phyloP scores from a whole-genome alignment of 2,888 invertebrate genomes.

The Onthophagus sagittarius region DNA sequence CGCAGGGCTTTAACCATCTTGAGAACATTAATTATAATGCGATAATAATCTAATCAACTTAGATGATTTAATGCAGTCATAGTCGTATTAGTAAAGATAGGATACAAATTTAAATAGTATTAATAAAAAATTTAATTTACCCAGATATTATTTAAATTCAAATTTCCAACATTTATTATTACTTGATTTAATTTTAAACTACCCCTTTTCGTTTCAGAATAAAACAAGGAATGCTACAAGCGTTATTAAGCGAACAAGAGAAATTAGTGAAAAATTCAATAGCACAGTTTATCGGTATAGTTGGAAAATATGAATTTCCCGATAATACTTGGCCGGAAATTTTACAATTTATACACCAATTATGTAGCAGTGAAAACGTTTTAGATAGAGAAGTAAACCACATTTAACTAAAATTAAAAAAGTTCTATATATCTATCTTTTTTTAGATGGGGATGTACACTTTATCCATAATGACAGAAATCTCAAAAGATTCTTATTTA shows the following conservation, averaged over 20 bases:
- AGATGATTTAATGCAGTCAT: too few relatives aligned
- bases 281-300: slow-evolving; percentile 66
- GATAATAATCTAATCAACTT: too few relatives aligned
- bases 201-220: slow-evolving; percentile 47
- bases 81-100: too few relatives aligned
- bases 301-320: slow-evolving; percentile 69
- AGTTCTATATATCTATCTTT: slow-evolving; percentile 12
- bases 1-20: too few relatives aligned
- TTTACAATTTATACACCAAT: slow-evolving; percentile 58
- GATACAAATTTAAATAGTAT: too few relatives aligned
- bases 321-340: slow-evolving; percentile 63
- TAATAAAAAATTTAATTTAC: too few relatives aligned
- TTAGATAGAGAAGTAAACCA: slow-evolving; percentile 57
- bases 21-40: too few relatives aligned
- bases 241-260: slow-evolving; percentile 59
- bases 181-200: background rate
- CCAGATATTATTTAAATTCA: too few relatives aligned
- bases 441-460: slow-evolving; percentile 64
- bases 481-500: slow-evolving; percentile 65
- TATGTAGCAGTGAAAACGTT: slow-evolving; percentile 54
- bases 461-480: slow-evolving; percentile 65
- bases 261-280: slow-evolving; percentile 66
- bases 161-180: too few relatives aligned
- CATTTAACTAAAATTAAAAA: background rate
- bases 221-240: slow-evolving; percentile 58